Conservation (phyloP, 2,797 vertebrate genomes). For the Meriones psammophilus region DNA sequence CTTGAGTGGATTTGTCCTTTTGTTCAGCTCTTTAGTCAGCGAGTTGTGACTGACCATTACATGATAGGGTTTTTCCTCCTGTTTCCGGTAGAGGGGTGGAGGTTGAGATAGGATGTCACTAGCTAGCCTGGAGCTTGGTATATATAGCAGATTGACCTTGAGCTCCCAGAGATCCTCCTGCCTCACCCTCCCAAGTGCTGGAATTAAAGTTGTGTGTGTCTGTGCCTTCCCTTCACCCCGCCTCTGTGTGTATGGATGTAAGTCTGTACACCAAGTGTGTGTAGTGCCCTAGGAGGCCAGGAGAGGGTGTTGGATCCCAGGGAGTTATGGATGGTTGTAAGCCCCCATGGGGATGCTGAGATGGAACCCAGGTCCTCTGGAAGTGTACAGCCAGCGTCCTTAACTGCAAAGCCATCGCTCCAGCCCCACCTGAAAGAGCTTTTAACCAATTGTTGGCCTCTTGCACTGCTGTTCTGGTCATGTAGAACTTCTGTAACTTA, state of each 20-base stretch:
- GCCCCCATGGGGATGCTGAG: neutral
- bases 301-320: neutral
- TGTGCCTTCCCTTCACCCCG: neutral
- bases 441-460: neutral
- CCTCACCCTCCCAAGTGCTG: neutral
- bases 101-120: neutral
- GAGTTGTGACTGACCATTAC: neutral
- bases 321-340: neutral
- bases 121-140: neutral
- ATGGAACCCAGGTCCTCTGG: neutral
- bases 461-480: neutral
- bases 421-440: neutral
- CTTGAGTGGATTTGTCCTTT: neutral
- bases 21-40: slow-evolving; percentile 9
- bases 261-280: neutral
- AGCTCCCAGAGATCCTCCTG: neutral
- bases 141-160: neutral
- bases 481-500: neutral
- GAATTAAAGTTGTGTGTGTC: neutral
- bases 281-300: neutral
- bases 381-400: no score
- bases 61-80: neutral
- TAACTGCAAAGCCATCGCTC: neutral
- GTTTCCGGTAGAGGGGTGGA: neutral
- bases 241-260: neutral